Conservation (phyloP, 1,140 invertebrate species). For the Cydia fagiglandana region DNA sequence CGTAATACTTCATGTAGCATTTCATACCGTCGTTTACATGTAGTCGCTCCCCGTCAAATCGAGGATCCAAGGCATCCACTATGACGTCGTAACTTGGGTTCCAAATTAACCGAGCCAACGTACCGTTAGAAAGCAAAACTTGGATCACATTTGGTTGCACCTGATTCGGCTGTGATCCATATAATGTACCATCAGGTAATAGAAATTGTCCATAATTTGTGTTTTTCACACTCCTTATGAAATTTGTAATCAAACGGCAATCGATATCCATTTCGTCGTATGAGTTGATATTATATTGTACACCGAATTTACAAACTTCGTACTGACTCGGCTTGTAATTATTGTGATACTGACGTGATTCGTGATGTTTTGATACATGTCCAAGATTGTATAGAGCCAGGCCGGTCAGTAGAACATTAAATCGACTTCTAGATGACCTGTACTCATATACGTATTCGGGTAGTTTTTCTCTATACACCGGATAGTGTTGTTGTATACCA, state of each 20-base stretch:
- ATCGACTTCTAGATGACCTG: conserved; percentile 17
- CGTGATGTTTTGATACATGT: neutral
- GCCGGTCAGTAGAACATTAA: neutral
- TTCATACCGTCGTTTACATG: neutral
- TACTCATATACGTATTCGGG: conserved; percentile 18
- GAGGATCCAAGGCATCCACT: conserved; percentile 1
- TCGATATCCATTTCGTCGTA: conserved; percentile 14
- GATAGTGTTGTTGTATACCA: neutral
- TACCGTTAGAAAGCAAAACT: neutral
- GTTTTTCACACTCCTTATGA: neutral
- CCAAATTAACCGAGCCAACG: neutral
- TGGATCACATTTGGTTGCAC: neutral
- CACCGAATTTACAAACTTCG: conserved; percentile 13
- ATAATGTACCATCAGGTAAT: neutral
- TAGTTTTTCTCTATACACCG: neutral
- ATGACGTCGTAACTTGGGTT: neutral
- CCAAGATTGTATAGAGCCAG: conserved; percentile 26
- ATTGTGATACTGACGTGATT: neutral
- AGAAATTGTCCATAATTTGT: neutral
- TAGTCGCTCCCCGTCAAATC: neutral
- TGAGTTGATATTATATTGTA: neutral
- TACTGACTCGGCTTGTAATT: neutral
- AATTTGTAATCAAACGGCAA: conserved; percentile 21
- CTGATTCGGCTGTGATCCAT: neutral
- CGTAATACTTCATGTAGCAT: conserved; percentile 5